phyloP scores from a whole-genome alignment of 2,888 invertebrate genomes.

The Prosopocoilus inquinatus region DNA sequence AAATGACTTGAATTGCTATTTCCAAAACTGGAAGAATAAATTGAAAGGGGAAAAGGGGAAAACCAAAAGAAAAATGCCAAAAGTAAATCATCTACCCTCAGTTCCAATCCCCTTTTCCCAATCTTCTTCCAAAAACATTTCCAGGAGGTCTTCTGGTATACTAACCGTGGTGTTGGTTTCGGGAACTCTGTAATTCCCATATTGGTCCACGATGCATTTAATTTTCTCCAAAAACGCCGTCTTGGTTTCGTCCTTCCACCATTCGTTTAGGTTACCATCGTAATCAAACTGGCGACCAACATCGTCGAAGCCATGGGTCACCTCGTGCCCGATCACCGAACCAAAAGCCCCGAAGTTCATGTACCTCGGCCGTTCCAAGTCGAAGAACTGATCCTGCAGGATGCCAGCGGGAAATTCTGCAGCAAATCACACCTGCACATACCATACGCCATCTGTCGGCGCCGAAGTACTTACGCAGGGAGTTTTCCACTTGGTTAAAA shows the following conservation, averaged over 20 bases:
- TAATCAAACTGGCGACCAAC: constrained; percentile 91
- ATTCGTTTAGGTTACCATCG: constrained; percentile 86
- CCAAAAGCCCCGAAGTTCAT: constrained; percentile 93
- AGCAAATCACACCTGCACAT: too few relatives aligned
- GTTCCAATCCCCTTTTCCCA: too few relatives aligned
- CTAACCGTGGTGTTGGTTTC: constrained; percentile 59
- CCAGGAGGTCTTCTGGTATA: too few relatives aligned
- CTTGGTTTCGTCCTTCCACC: constrained; percentile 88
- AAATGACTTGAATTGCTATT: too few relatives aligned
- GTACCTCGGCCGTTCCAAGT: constrained; percentile 81
- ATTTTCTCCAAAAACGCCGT: constrained; percentile 79
- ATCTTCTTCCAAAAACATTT: too few relatives aligned
- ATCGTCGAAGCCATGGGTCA: constrained; percentile 88
- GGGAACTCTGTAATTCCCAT: constrained; percentile 83
- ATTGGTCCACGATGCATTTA: constrained; percentile 89
- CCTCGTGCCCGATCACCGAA: constrained; percentile 89
- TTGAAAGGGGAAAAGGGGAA: too few relatives aligned
- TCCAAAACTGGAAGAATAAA: too few relatives aligned
- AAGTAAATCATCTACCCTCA: too few relatives aligned
- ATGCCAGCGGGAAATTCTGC: constrained; percentile 92
- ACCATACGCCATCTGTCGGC: too few relatives aligned
- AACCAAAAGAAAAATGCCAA: too few relatives aligned
- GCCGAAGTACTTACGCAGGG: background rate
- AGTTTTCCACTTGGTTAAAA: background rate
- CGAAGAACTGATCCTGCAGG: constrained; percentile 89